phyloP scores from a whole-genome alignment of 2,888 invertebrate genomes.

The Cordilura impudica region DNA sequence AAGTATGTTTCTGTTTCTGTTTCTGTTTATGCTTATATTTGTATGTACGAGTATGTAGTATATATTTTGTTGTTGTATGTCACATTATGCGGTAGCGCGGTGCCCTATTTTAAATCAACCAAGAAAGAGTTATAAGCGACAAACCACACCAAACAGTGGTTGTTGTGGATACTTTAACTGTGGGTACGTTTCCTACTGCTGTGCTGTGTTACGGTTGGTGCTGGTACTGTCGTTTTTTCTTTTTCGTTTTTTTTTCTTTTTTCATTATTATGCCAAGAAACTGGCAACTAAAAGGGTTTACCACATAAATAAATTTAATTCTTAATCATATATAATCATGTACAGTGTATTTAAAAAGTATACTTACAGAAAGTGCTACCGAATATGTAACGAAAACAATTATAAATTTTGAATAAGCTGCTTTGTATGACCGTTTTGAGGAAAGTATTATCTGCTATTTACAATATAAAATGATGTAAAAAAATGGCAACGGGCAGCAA shows the following conservation, averaged over 20 bases:
- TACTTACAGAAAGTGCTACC: neutral
- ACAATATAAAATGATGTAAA: no score
- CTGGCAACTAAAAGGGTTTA: conserved; percentile 51
- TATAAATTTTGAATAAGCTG: neutral
- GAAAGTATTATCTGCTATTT: neutral
- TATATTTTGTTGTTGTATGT: conserved; percentile 39
- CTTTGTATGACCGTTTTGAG: neutral
- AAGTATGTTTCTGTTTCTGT: neutral
- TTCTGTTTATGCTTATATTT: neutral
- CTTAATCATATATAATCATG: conserved; percentile 49
- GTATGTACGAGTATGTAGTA: conserved; percentile 30
- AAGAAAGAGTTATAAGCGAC: conserved; percentile 16
- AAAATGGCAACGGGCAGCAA: no score
- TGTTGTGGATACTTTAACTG: conserved; percentile 32
- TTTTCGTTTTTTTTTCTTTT: neutral
- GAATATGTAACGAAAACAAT: neutral
- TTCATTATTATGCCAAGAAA: conserved; percentile 52
- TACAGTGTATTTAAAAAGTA: conserved; percentile 32
- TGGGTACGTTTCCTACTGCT: conserved; percentile 31
- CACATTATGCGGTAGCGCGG: conserved; percentile 61
- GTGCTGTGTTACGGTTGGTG: conserved; percentile 53
- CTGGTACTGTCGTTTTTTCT: conserved; percentile 36
- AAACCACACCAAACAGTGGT: conserved; percentile 13
- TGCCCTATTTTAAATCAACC: conserved; percentile 62
- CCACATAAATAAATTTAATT: conserved; percentile 61